Conservation (phyloP, 2,888 invertebrate species). For the Siphlonurus alternatus region DNA sequence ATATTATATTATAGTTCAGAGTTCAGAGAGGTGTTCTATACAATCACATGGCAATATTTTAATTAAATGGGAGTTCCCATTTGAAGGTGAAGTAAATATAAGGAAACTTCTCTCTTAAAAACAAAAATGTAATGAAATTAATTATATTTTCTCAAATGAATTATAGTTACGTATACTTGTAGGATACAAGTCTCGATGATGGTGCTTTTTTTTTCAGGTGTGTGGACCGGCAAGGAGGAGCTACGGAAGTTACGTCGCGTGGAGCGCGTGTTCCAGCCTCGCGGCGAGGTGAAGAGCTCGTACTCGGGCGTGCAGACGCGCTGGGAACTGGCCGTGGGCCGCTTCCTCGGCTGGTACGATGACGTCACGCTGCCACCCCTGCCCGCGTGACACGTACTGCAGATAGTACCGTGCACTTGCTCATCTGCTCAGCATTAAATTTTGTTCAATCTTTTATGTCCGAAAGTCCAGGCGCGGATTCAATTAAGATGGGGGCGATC, state of each 20-base stretch:
- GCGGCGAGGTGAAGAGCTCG: not conserved
- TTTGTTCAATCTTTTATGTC: too few species aligned
- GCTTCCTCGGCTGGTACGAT: not conserved
- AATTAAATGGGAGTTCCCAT: too few species aligned
- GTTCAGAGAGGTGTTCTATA: too few species aligned
- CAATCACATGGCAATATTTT: too few species aligned
- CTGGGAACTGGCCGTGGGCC: not conserved
- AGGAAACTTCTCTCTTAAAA: not conserved
- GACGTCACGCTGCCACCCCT: not conserved
- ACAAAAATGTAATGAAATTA: slow-evolving; percentile 7
- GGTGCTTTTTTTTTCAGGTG: slow-evolving; percentile 31
- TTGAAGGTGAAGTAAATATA: slow-evolving; percentile 1
- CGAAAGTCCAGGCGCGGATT: too few species aligned
- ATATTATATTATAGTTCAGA: too few species aligned
- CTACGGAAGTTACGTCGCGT: slow-evolving; percentile 39
- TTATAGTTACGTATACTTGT: too few species aligned
- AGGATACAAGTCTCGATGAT: too few species aligned
- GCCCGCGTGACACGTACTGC: too few species aligned
- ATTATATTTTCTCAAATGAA: slow-evolving; percentile 4
- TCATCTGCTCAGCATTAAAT: too few species aligned
- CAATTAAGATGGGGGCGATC: too few species aligned
- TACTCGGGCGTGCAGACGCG: not conserved
- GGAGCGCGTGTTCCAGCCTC: slow-evolving; percentile 41
- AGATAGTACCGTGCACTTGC: too few species aligned
- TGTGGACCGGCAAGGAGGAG: slow-evolving; percentile 55